These are phyloP conservation scores for Datnioides undecimradiatus DNA, from an alignment of 2,113 vertebrate species.

Conservation along the genomic window DNA sequence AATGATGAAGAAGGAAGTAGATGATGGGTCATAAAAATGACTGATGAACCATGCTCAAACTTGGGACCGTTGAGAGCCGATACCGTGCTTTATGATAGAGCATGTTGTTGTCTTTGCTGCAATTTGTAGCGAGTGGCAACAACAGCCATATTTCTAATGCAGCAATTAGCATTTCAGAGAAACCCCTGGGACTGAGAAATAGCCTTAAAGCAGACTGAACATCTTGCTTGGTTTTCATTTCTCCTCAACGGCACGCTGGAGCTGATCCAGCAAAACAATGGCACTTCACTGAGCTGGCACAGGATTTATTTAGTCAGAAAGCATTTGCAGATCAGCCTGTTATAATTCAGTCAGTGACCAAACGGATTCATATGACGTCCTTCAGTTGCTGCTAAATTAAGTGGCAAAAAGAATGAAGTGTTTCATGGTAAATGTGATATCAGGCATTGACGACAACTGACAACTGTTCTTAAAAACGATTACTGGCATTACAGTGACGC, in stretches of 20 bases:
- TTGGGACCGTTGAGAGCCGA: constrained; percentile 49
- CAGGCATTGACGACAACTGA: constrained; percentile 17
- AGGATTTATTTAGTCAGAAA: constrained; percentile 67
- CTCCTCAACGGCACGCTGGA: constrained; percentile 58
- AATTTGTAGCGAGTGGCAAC: constrained; percentile 74
- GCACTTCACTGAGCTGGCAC: constrained; percentile 60
- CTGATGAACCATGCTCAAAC: constrained; percentile 68
- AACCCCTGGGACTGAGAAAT: constrained; percentile 69
- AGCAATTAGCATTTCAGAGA: constrained; percentile 79
- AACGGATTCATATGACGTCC: constrained; percentile 41
- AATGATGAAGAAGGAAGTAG: constrained; percentile 78
- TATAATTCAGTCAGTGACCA: constrained; percentile 61
- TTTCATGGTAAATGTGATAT: constrained; percentile 37
- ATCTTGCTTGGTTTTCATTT: constrained; percentile 74
- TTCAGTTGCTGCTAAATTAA: constrained; percentile 56
- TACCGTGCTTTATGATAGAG: constrained; percentile 66
- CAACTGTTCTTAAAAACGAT: constrained; percentile 35
- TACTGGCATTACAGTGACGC: constrained; percentile 23
- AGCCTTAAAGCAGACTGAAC: constrained; percentile 72
- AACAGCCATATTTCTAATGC: constrained; percentile 75
- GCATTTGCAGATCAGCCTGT: constrained; percentile 63
- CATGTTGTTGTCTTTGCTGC: constrained; percentile 73
- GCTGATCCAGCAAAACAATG: constrained; percentile 65
- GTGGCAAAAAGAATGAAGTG: constrained; percentile 35
- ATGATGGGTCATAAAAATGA: constrained; percentile 82